These are phyloP conservation scores for Ischnura elegans DNA, from an alignment of 2,888 invertebrate species.

Conservation along the genomic window DNA sequence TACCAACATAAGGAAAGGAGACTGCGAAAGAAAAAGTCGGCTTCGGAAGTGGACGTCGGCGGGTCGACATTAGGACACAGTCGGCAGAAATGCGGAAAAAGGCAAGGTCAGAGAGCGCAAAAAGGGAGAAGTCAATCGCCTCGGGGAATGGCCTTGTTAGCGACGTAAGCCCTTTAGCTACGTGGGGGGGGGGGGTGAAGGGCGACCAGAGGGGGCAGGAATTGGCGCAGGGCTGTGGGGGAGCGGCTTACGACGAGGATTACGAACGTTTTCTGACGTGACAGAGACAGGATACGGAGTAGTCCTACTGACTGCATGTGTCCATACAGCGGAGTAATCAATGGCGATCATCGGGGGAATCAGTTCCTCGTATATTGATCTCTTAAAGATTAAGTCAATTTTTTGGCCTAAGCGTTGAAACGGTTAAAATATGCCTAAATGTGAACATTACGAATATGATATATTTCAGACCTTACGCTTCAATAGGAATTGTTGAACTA, in stretches of 20 bases:
- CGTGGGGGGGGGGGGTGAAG: neutral
- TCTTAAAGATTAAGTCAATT: too few species aligned
- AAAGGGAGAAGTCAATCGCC: neutral
- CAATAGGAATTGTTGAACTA: too few species aligned
- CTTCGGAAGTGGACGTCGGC: neutral
- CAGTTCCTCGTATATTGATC: too few species aligned
- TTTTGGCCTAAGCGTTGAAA: too few species aligned
- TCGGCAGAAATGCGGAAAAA: neutral
- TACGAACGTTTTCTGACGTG: constrained; percentile 11
- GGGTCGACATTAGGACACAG: neutral
- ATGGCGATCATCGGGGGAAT: too few species aligned
- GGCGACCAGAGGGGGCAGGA: neutral
- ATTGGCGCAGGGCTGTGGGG: neutral
- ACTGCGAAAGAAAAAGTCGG: neutral
- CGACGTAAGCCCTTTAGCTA: constrained; percentile 1
- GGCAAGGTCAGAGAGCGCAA: neutral
- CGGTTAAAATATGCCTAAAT: too few species aligned
- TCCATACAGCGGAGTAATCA: too few species aligned
- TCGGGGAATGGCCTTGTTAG: constrained; percentile 5
- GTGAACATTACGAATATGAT: too few species aligned
- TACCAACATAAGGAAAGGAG: too few species aligned
- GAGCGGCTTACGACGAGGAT: neutral
- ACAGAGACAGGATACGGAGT: neutral
- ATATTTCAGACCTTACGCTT: too few species aligned
- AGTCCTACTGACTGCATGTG: too few species aligned